Conservation (phyloP, 2,113 vertebrate genomes). For the Alligator mississippiensis region DNA sequence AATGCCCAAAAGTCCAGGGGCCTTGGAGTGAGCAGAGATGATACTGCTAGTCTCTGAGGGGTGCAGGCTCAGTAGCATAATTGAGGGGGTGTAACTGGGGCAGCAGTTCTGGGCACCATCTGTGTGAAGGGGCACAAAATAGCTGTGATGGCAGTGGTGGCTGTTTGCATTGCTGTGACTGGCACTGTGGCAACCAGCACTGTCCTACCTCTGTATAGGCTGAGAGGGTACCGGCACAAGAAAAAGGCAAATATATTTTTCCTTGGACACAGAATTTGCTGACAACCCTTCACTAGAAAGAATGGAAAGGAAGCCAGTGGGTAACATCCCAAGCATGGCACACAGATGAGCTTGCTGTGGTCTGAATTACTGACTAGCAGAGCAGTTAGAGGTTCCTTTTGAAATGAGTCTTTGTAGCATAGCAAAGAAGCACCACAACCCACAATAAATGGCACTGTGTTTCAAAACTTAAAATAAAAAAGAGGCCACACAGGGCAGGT, state of each 20-base stretch:
- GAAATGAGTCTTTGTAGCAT: neutral
- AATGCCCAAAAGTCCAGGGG: neutral
- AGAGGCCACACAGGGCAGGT: neutral
- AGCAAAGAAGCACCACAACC: neutral
- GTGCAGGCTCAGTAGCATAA: neutral
- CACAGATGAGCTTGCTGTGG: neutral
- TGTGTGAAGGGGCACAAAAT: too few relatives aligned
- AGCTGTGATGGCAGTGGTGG: too few relatives aligned
- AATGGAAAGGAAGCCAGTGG: neutral
- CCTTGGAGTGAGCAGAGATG: neutral
- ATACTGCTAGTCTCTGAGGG: fast-evolving
- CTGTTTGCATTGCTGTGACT: too few relatives aligned
- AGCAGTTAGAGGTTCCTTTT: neutral
- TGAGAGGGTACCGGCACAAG: neutral
- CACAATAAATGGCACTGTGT: neutral
- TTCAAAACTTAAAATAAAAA: neutral
- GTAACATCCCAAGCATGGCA: neutral
- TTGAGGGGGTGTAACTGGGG: too few relatives aligned
- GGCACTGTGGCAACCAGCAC: too few relatives aligned
- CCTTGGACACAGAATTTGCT: neutral
- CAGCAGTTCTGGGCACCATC: too few relatives aligned
- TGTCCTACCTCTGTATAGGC: too few relatives aligned
- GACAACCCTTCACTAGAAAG: neutral
- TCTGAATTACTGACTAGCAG: neutral
- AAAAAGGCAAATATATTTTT: neutral